phyloP scores from a whole-genome alignment of 2,888 invertebrate species.

The Stenoptilia bipunctidactyla region DNA sequence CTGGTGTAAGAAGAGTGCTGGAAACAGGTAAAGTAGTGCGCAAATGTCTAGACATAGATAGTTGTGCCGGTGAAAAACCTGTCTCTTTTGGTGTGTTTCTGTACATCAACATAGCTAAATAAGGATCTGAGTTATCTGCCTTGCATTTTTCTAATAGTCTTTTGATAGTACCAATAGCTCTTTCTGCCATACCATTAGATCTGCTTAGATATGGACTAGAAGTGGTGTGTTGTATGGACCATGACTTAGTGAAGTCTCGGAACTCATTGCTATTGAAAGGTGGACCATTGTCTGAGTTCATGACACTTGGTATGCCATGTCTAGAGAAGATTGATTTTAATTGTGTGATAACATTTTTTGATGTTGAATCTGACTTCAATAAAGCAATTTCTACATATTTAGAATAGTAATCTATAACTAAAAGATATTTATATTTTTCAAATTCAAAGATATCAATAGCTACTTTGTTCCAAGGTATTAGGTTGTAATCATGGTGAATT shows the following conservation, averaged over 20 bases:
- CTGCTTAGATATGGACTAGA: slow-evolving; percentile 6
- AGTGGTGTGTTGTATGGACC: slow-evolving; percentile 7
- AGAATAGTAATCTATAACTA: slow-evolving; percentile 12
- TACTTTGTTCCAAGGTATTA: slow-evolving; percentile 13
- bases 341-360: slow-evolving; percentile 7
- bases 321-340: slow-evolving; percentile 11
- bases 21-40: background rate
- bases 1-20: background rate
- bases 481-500: background rate
- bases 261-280: slow-evolving; percentile 5
- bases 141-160: slow-evolving; percentile 5
- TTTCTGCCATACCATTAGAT: slow-evolving; percentile 9
- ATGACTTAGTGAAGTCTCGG: slow-evolving; percentile 3
- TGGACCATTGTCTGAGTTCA: slow-evolving; percentile 4
- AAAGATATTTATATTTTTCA: slow-evolving; percentile 9
- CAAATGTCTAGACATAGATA: background rate
- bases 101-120: slow-evolving; percentile 1
- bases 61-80: background rate
- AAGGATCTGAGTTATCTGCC: slow-evolving; percentile 6
- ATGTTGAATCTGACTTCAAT: background rate
- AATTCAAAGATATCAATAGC: slow-evolving; percentile 13
- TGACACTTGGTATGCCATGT: slow-evolving; percentile 9
- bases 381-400: slow-evolving; percentile 7
- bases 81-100: background rate
- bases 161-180: slow-evolving; percentile 5